Evolutionary conservation across 2,797 vertebrate species (phyloP), one percentile per base, ranked within the genome.

Genomic region (Buphagus erythrorhynchus): DNA sequence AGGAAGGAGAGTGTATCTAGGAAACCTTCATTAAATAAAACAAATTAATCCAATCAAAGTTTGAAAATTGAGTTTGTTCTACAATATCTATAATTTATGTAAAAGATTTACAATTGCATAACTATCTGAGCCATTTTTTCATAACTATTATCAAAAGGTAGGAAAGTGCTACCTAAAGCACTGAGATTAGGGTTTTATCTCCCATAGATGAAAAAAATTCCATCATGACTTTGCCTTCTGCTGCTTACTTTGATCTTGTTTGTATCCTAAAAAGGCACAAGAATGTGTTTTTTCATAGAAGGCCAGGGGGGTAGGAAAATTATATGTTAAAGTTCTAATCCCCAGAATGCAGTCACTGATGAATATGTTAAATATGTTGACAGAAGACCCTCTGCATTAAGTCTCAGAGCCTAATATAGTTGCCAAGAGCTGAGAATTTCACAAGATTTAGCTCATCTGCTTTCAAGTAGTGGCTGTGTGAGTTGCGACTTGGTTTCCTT

Each of bases 381-480:
- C 92, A 97, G 80, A 94, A 84, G 58, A 90, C 71, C 46, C 31
- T 92, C 63, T 82, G 24, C 61, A 84, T 92, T 66, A 85, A 88
- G 35, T 81, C 67, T 76, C 62, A 88, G 58, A 78, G 72, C n/a
- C 29, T 90, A 90, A 65, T 72, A 84, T 31, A 86, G 72, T 79
- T 90, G 86, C 63, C 88, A 91, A 89, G 69, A 94, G 17, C n/a
- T 77, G 82, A 94, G 38, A 96, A 74, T 80, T 91, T 92, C 86
- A 78, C 73, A 92, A 40, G 88, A 78, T 88, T 92, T 65, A 29
- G 62, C 92, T 96, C 88, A 91, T 93, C 77, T 93, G 66, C 66
- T 94, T 94, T 95, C 67, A 92, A 86, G 73, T 35, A 80, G 68
- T 52, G n/a, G 48, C 33, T 86, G 45, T 67, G 29, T 83, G 61